Conservation (phyloP, 2,888 invertebrate genomes). For the Danaus chrysippus region DNA sequence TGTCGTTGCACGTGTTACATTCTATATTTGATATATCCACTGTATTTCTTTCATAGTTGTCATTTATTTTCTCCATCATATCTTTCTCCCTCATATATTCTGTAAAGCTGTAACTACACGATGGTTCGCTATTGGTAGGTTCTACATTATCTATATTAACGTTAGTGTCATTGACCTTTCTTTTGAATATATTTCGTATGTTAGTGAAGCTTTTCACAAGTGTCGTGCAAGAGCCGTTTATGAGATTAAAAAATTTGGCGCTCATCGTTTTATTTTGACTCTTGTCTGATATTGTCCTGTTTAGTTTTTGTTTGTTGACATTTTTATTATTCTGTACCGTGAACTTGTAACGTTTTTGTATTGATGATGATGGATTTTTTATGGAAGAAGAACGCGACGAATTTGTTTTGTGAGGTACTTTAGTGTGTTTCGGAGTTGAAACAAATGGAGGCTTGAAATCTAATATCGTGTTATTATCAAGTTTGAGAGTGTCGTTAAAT, state of each 20-base stretch:
- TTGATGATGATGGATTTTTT: not conserved
- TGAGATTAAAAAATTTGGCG: slow-evolving; percentile 50
- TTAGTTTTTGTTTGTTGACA: slow-evolving; percentile 5
- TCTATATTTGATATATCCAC: slow-evolving; percentile 34
- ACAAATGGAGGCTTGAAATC: slow-evolving; percentile 48
- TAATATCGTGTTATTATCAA: slow-evolving; percentile 20
- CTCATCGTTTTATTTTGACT: slow-evolving; percentile 39
- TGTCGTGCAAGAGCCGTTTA: slow-evolving; percentile 62
- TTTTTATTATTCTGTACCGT: slow-evolving; percentile 25
- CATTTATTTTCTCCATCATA: slow-evolving; percentile 36
- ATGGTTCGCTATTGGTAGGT: slow-evolving; percentile 10
- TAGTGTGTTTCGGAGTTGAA: slow-evolving; percentile 51
- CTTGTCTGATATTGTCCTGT: slow-evolving; percentile 8
- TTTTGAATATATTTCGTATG: slow-evolving; percentile 54
- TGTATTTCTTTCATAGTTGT: slow-evolving; percentile 24
- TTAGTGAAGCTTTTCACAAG: slow-evolving; percentile 47
- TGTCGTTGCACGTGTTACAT: slow-evolving; percentile 62
- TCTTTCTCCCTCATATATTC: slow-evolving; percentile 60
- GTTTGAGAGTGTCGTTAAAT: not conserved
- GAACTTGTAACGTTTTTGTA: slow-evolving; percentile 10
- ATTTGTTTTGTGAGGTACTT: slow-evolving; percentile 17
- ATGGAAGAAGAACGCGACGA: not conserved
- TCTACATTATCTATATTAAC: slow-evolving; percentile 18
- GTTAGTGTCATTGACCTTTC: slow-evolving; percentile 31
- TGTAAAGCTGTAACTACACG: slow-evolving; percentile 55